Conservation (phyloP, 1,140 invertebrate species). For the Lasaia peninsularis region DNA sequence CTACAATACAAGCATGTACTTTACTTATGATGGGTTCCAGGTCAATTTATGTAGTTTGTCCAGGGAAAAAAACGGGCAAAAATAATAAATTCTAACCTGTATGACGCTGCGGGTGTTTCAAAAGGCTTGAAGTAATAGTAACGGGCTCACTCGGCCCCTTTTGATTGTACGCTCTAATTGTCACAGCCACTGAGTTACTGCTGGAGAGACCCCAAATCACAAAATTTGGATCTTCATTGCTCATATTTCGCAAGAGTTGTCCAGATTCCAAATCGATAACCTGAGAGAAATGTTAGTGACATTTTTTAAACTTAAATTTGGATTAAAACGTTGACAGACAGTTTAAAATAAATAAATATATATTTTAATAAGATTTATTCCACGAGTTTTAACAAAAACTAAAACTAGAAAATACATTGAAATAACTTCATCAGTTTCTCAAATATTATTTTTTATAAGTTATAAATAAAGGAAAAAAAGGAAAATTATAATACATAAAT, state of each 20-base stretch:
- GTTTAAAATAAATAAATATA: too few relatives aligned
- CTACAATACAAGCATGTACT: too few relatives aligned
- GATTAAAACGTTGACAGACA: not conserved
- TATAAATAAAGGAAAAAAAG: too few relatives aligned
- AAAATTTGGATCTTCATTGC: slow-evolving; percentile 45
- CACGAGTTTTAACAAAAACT: too few relatives aligned
- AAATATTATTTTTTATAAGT: too few relatives aligned
- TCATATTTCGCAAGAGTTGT: slow-evolving; percentile 41
- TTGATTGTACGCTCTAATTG: slow-evolving; percentile 41
- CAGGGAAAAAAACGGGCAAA: not conserved
- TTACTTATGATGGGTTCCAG: too few relatives aligned
- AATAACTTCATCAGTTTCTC: too few relatives aligned
- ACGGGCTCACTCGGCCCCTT: slow-evolving; percentile 46
- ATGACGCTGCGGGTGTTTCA: slow-evolving; percentile 47
- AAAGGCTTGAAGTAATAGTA: slow-evolving; percentile 38
- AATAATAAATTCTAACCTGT: slow-evolving; percentile 37
- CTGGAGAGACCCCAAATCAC: slow-evolving; percentile 40
- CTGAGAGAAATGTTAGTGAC: slow-evolving; percentile 5
- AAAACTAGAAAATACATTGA: too few relatives aligned
- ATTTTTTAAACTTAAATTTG: not conserved
- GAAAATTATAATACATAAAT: too few relatives aligned
- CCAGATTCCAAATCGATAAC: slow-evolving; percentile 50
- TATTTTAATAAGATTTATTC: too few relatives aligned
- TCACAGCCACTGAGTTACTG: slow-evolving; percentile 34
- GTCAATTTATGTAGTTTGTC: too few relatives aligned